These are phyloP conservation scores for Thinocorus orbignyianus DNA, from an alignment of 2,113 vertebrate species.

Conservation along the genomic window DNA sequence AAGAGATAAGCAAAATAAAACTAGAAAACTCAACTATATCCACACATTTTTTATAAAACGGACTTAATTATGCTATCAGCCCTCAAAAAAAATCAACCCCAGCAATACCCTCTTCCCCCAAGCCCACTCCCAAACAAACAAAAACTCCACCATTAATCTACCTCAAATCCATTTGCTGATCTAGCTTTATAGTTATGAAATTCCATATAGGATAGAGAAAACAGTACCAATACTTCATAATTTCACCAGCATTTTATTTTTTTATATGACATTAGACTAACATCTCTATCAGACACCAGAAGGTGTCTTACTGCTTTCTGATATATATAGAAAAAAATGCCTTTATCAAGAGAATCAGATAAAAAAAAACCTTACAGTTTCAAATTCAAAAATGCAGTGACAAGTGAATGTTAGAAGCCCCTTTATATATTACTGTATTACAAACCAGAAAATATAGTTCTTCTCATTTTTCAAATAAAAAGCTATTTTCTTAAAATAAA, in stretches of 20 bases:
- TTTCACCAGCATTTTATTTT: background rate
- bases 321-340: background rate
- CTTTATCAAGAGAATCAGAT: background rate
- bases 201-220: background rate
- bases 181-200: background rate
- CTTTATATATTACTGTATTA: background rate
- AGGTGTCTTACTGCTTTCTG: background rate
- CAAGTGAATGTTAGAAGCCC: background rate
- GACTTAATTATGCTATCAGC: background rate
- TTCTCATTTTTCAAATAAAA: background rate
- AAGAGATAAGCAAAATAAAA: background rate
- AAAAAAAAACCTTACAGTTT: background rate
- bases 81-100: background rate
- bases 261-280: background rate
- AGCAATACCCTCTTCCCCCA: fast-evolving
- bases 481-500: background rate
- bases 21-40: background rate
- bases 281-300: background rate
- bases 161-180: background rate
- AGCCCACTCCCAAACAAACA: background rate
- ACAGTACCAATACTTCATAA: fast-evolving
- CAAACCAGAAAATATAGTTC: background rate
- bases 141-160: background rate
- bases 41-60: background rate
- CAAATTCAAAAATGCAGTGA: background rate